Base-by-base conservation (phyloP, 2,113 vertebrate species). In the Chauna torquata region DNA sequence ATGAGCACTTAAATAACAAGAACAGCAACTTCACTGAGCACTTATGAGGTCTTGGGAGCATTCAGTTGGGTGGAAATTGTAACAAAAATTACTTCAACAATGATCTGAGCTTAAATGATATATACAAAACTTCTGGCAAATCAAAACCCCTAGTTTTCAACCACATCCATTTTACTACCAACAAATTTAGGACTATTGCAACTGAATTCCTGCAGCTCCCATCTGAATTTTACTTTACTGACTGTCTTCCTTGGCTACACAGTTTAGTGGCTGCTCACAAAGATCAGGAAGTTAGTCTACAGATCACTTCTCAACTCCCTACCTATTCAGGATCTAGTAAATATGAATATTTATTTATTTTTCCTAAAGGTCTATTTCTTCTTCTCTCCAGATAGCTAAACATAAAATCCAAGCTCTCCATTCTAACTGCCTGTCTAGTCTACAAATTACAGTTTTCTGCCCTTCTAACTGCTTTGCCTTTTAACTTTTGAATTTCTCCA, bases 401-500 rank as follows among this genome's bases (percentile, higher is more conserved):
- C 3, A 58, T 12, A 66, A 88, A 77, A 77, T 44, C 15, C 15
- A 66, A 34, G 40, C 32, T 85, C 34, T 38, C 30, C 62, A 32
- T 44, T 54, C 24, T 82, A 85, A 58, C 5, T 3, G 0, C 5
- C 0, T 9, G 4, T 24, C 42, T 61, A 12, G 11, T 58, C n/a
- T 27, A 30, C 6, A 72, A 76, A 92, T 64, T 30, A 10, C 0
- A 55, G 1, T 4, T 59, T 42, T 80, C 57, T 65, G 2, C n/a
- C 13, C 17, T 77, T 84, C 34, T 64, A 61, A 70, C 8, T 83
- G 40, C 34, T 77, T 76, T 86, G 14, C 7, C 10, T 52, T 16
- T 3, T 32, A 64, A 5, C 40, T 42, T 87, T 70, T 28, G 69
- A 49, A 89, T 52, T 9, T 49, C n/a, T 50, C 7, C 72, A 58